These are phyloP conservation scores for Oeneis ivallda DNA, from an alignment of 2,888 invertebrate genomes.

Conservation along the genomic window DNA sequence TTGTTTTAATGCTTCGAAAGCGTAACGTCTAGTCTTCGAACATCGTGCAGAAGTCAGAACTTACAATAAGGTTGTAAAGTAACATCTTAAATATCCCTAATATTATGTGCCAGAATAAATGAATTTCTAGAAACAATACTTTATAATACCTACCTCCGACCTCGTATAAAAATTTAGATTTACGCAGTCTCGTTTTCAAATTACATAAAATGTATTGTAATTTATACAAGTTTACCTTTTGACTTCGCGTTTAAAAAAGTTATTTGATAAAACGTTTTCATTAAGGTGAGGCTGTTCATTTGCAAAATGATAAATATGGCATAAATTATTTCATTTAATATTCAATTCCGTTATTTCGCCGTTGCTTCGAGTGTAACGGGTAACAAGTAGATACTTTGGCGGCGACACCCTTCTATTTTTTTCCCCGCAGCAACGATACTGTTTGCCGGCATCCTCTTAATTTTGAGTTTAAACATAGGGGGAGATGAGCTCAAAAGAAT, in stretches of 20 bases:
- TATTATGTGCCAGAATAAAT: no score
- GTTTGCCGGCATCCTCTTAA: constrained; percentile 75
- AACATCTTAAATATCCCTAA: no score
- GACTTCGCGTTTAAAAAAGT: constrained; percentile 41
- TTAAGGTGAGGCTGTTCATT: constrained; percentile 80
- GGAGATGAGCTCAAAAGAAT: constrained; percentile 68
- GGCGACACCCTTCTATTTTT: constrained; percentile 74
- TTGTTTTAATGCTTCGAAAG: no score
- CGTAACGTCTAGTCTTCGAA: no score
- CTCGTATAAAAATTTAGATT: not conserved
- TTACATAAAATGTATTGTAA: constrained; percentile 11
- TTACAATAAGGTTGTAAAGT: no score
- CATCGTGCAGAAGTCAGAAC: no score
- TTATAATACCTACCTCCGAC: no score
- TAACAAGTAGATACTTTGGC: constrained; percentile 68
- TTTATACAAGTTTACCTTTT: constrained; percentile 12
- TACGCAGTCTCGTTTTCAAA: not conserved
- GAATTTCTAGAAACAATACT: no score
- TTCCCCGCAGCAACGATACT: constrained; percentile 66
- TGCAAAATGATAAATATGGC: constrained; percentile 82
- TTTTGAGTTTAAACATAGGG: constrained; percentile 77
- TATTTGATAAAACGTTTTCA: constrained; percentile 71
- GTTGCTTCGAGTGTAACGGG: constrained; percentile 65
- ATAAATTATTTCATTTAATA: constrained; percentile 83
- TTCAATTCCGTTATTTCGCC: constrained; percentile 79